phyloP scores from a whole-genome alignment of 2,113 vertebrate species.

The Osmerus mordax region DNA sequence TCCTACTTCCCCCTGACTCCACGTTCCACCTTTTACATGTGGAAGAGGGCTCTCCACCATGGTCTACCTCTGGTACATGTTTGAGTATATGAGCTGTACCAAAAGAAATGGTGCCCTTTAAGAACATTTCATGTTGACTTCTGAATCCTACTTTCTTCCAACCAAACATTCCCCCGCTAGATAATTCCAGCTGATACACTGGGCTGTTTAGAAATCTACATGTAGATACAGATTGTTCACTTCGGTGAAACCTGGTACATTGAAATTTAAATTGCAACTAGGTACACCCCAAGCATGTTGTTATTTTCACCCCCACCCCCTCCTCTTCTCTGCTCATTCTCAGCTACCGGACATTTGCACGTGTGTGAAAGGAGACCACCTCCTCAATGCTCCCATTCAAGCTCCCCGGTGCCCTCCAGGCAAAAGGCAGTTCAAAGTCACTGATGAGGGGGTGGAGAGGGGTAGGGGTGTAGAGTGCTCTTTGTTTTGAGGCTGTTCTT shows the following conservation, averaged over 20 bases:
- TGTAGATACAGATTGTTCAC: not conserved
- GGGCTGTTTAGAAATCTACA: too few species aligned
- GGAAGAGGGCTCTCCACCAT: constrained; percentile 90
- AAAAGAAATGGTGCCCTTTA: constrained; percentile 1
- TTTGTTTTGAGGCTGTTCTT: constrained; percentile 40
- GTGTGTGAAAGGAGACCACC: constrained; percentile 65
- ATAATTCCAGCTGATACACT: constrained; percentile 11
- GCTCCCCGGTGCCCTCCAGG: constrained; percentile 54
- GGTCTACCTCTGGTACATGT: constrained; percentile 88
- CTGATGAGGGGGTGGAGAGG: constrained; percentile 37
- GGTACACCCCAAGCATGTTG: constrained; percentile 45
- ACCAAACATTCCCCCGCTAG: constrained; percentile 13
- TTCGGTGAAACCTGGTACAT: constrained; percentile 19
- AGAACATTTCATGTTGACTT: not conserved
- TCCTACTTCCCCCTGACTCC: constrained; percentile 88
- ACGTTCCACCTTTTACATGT: constrained; percentile 97
- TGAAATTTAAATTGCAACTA: constrained; percentile 36
- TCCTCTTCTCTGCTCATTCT: constrained; percentile 44
- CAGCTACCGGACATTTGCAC: constrained; percentile 69
- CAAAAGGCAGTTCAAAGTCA: constrained; percentile 72
- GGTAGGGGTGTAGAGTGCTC: constrained; percentile 25
- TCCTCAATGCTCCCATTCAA: constrained; percentile 41
- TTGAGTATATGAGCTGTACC: constrained; percentile 45
- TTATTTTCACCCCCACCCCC: constrained; percentile 11
- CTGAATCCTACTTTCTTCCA: not conserved